phyloP scores from a whole-genome alignment of 2,797 vertebrate species.

The Lepilemur ruficaudatus region DNA sequence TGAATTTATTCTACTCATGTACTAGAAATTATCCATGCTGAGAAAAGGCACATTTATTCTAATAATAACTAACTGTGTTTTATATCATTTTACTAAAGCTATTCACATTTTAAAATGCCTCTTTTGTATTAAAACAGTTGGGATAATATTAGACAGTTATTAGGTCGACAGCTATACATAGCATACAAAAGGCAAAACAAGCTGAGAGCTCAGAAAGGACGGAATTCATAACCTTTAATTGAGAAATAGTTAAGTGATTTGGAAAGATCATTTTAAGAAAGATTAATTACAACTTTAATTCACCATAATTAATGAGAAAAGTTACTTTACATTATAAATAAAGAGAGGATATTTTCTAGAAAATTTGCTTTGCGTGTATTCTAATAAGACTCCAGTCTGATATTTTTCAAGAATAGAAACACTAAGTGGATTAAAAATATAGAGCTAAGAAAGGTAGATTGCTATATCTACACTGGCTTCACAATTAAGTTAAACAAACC shows the following conservation, averaged over 20 bases:
- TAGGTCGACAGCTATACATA: background rate
- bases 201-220: constrained; percentile 48
- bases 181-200: constrained; percentile 42
- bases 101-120: constrained; percentile 61
- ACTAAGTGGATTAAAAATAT: background rate
- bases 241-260: constrained; percentile 46
- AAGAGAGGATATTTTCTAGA: background rate
- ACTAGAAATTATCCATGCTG: constrained; percentile 56
- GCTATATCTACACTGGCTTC: background rate
- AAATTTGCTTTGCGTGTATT: constrained; percentile 24
- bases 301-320: constrained; percentile 19
- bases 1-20: constrained; percentile 28
- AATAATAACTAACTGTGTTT: constrained; percentile 63
- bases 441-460: background rate
- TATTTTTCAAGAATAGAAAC: background rate
- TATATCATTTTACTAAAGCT: constrained; percentile 68
- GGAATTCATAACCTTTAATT: constrained; percentile 60
- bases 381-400: background rate
- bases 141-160: constrained; percentile 64
- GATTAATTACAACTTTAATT: constrained; percentile 61
- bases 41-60: constrained; percentile 43
- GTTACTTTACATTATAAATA: background rate
- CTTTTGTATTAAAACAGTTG: constrained; percentile 73
- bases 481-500: background rate
- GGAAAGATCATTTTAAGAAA: constrained; percentile 65